Evolutionary conservation across 2,888 invertebrate genomes (phyloP), one percentile per base, ranked within the genome.

Genomic region (Dyspetes luteomarginatus): DNA sequence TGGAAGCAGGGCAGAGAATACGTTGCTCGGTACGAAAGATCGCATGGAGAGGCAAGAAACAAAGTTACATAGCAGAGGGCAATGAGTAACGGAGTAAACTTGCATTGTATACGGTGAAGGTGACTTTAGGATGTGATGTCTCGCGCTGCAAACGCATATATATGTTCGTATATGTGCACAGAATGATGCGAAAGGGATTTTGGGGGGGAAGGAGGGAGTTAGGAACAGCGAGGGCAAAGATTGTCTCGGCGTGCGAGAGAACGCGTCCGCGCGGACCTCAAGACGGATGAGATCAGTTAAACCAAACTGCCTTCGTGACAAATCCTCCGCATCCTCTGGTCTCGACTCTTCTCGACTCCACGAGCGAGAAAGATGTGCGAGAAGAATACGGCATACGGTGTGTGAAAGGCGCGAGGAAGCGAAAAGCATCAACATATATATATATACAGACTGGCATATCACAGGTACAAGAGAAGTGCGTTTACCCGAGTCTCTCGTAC

Each of bases 201-300:
- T 73, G 79, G 60, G 26, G 45, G 60, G 55, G 77, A 36, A 82
- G 65, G 55, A 73, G 68, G 58, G 56, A 55, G 62, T 50, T 62
- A 41, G 69, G 55, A 69, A 75, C 74, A 75, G 76, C 68, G 69
- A 58, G 80, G 71, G 75, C 69, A 71, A 50, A 75, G 71, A 67
- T 72, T 28, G 60, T 41, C 12, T 69, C 52, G 56, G 64, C 69
- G 74, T 58, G 78, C 75, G 77, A 65, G 36, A 12, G 64, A 64
- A 71, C 80, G 81, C 79, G 77, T 81, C 82, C 86, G 87, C 85
- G 85, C 85, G 85, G 86, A 86, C 86, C 67, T 80, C 86, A 90
- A 91, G 91, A 91, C 90, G 91, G 90, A 91, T 91, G 91, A 89
- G 90, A 91, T 90, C 90, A 90, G 90, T 91, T 91, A 91, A 91